Conservation (phyloP, 2,113 vertebrate genomes). For the Genyomyrus donnyi region DNA sequence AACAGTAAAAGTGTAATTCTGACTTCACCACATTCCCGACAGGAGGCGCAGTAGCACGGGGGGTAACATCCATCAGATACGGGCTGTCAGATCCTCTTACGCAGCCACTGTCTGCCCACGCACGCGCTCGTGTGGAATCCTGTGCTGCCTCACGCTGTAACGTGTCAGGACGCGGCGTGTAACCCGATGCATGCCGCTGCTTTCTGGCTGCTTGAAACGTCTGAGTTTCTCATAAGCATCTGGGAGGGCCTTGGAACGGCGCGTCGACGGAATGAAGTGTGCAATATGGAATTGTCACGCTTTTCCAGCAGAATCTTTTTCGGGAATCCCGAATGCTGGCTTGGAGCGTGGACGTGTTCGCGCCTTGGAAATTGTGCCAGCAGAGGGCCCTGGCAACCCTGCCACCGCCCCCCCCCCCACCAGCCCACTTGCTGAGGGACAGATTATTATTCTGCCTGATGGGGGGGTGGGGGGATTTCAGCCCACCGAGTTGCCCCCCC, state of each 20-base stretch:
- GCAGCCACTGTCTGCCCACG: background rate
- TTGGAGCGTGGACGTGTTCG: background rate
- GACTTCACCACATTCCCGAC: background rate
- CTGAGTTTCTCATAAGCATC: background rate
- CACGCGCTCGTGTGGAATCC: background rate
- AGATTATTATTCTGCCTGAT: background rate
- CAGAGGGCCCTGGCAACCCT: background rate
- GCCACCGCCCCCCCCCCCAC: background rate
- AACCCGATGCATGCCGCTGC: background rate
- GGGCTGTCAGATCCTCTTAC: background rate
- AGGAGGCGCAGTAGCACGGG: background rate
- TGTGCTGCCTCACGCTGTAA: background rate
- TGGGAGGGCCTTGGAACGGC: background rate
- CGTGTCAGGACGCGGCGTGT: background rate
- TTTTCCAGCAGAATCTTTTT: background rate
- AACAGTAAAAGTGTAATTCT: background rate
- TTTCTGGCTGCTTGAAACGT: background rate
- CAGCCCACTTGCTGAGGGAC: background rate
- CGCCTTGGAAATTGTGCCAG: background rate
- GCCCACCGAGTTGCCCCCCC: background rate
- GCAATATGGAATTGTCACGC: background rate
- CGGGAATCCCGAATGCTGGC: background rate
- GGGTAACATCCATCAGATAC: background rate
- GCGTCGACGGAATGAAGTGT: background rate
- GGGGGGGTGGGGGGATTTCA: background rate